These are phyloP conservation scores for Sitta europaea DNA, from an alignment of 2,113 vertebrate genomes.

Conservation along the genomic window DNA sequence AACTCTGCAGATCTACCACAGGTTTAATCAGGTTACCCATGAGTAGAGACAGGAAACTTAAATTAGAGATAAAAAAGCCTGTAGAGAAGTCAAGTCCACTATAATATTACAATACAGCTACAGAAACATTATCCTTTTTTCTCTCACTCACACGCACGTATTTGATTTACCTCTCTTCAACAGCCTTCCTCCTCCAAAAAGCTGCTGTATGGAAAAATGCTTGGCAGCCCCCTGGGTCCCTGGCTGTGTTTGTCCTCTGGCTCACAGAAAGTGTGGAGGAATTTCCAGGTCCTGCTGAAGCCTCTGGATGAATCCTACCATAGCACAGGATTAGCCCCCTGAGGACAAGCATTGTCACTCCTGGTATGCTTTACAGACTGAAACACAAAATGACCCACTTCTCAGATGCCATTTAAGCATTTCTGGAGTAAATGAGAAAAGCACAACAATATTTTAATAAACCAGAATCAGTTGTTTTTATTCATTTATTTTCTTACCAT, in stretches of 20 bases:
- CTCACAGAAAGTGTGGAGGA: neutral
- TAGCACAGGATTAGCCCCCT: neutral
- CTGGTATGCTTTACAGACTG: neutral
- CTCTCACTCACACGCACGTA: neutral
- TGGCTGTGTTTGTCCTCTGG: neutral
- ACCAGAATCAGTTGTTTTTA: neutral
- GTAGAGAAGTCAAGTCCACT: neutral
- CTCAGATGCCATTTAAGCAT: neutral
- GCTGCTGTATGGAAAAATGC: rapidly evolving
- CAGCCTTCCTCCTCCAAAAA: neutral
- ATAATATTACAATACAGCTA: neutral
- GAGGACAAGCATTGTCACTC: neutral
- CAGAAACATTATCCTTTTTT: neutral
- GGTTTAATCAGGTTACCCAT: neutral
- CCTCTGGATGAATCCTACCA: neutral
- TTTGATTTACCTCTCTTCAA: neutral
- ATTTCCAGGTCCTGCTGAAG: neutral
- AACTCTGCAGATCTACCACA: neutral
- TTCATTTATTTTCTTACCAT: neutral
- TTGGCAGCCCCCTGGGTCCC: neutral
- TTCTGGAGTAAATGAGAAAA: neutral
- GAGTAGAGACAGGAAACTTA: neutral
- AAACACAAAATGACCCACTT: neutral
- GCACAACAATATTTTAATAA: neutral
- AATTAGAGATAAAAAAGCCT: neutral